A percentile compares a stretch with the other conserved stretches of the same genome.
Conservation (phyloP, 2,113 vertebrate genomes). For the Hylia prasina region DNA sequence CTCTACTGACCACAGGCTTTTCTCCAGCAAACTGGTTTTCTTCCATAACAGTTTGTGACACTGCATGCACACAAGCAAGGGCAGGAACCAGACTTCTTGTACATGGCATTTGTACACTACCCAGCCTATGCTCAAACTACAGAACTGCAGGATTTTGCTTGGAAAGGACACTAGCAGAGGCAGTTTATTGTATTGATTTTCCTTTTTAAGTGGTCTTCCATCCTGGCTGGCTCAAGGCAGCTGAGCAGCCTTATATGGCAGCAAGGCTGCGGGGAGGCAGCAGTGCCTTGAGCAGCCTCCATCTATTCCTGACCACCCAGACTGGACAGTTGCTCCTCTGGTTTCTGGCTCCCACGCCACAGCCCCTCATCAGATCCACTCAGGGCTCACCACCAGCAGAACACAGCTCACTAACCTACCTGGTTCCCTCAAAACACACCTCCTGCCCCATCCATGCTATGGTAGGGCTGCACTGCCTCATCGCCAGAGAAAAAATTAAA, state of each 20-base stretch:
- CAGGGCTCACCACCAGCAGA: neutral
- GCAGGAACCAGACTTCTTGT: neutral
- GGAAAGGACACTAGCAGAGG: neutral
- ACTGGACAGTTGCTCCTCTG: neutral
- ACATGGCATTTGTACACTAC: accelerated
- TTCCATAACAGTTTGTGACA: accelerated
- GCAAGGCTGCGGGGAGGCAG: neutral
- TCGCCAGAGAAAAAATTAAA: neutral
- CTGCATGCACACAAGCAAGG: accelerated
- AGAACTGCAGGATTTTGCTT: neutral
- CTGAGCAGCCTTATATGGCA: slow-evolving; percentile 39
- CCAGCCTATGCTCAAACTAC: neutral
- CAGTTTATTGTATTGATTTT: neutral
- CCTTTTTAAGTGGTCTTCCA: neutral
- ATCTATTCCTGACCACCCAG: slow-evolving; percentile 5
- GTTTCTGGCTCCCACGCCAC: accelerated
- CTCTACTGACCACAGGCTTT: neutral
- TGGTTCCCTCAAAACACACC: neutral
- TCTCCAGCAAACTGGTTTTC: neutral
- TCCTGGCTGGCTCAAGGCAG: neutral
- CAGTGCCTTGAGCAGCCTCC: neutral
- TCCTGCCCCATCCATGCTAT: neutral
- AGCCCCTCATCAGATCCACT: neutral
- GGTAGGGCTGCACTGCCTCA: neutral
- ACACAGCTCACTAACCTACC: accelerated